Evolutionary conservation across 2,113 vertebrate genomes (phyloP), one percentile per base, ranked within the genome.

Genomic region (Clupea harengus): DNA sequence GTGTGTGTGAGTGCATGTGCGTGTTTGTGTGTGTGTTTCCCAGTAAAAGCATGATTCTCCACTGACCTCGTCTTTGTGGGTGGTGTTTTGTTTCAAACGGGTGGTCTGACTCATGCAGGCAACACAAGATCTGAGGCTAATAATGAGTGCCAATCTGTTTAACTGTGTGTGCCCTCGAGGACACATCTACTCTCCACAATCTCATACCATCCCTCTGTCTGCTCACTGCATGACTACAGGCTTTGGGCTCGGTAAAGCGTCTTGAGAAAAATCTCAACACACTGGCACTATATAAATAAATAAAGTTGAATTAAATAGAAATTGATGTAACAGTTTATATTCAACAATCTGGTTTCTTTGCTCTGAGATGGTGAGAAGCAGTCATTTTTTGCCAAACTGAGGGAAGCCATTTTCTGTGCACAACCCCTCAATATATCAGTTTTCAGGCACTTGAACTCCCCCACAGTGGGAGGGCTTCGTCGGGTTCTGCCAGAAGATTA

Each of bases 101-200:
- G 72, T 78, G 72, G 72, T 78, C 72, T 78, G 72, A 78, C 72
- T 78, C 72, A 44, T 44, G 39, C 72, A 32, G 10, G 28, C 28
- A 32, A 72, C 25, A 28, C 25, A 28, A 15, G 64, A 72, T 72
- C 64, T 13, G 64, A 72, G 9, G 4, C 64, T 72, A 6, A 28
- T 78, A 39, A 78, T 13, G 32, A 39, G 28, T 32, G 0, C 72
- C 28, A 78, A 32, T 78, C 72, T 32, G 28, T 78, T 78, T 44
- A 78, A 78, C 72, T 32, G 28, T 75, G 25, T 78, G 72, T 78
- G 28, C 72, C 39, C 28, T 20, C 28, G 39, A 67, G n/a, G 8
- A 78, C 72, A 78, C 72, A 32, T 6, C 0, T 28, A 39, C 32
- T 28, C n/a, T 28, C 22, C 6, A 22, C 60, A 28, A n/a, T 25